phyloP scores from a whole-genome alignment of 2,888 invertebrate genomes.

The Trachelus iudaicus region DNA sequence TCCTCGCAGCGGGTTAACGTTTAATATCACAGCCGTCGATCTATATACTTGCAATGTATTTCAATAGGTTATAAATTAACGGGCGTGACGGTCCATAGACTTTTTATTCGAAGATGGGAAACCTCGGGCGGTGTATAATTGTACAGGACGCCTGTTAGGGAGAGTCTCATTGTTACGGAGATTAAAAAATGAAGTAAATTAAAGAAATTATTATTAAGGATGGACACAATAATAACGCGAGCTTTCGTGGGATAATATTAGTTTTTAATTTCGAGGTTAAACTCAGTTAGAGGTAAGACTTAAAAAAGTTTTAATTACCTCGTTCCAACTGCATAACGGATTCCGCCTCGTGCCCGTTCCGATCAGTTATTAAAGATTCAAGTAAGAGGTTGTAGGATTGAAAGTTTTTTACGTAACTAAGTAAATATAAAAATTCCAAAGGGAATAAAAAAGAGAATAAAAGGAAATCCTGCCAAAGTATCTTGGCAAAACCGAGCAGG shows the following conservation, averaged over 20 bases:
- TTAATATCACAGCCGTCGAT: background rate
- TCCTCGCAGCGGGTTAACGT: background rate
- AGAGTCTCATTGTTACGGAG: background rate
- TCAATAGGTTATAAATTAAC: background rate
- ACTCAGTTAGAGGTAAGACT: background rate
- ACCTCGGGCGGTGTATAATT: background rate
- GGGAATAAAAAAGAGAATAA: background rate
- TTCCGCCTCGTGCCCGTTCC: background rate
- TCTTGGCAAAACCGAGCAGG: background rate
- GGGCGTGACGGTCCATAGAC: background rate
- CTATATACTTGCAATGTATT: background rate
- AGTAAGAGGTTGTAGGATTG: background rate
- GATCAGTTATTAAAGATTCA: background rate
- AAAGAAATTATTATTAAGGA: background rate
- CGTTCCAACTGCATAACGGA: background rate
- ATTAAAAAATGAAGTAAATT: background rate
- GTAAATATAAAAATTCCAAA: background rate
- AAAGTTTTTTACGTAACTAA: background rate
- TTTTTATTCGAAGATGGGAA: background rate
- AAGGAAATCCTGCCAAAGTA: background rate
- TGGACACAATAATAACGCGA: background rate
- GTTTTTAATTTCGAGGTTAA: background rate
- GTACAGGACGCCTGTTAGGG: background rate
- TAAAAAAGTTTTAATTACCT: slow-evolving; percentile 2
- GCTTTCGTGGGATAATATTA: background rate